Evolutionary conservation across 2,888 invertebrate genomes (phyloP).

Genomic region (Pristionchus maxplancki): DNA sequence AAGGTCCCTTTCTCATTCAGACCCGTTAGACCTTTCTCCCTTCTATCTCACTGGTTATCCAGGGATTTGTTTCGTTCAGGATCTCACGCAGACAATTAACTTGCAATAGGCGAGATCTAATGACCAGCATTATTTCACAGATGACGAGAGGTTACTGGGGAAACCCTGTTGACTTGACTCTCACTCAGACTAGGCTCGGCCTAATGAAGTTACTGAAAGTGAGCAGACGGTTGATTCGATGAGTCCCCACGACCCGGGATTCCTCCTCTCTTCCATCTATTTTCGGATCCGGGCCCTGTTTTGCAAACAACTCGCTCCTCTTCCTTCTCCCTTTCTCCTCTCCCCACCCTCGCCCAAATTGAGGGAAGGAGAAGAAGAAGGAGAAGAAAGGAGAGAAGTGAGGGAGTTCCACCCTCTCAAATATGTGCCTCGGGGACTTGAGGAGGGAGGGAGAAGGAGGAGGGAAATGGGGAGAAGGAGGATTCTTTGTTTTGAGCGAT

Average conservation of each 20-base stretch:
- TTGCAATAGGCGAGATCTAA: no score
- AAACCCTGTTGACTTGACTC: neutral
- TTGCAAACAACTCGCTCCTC: neutral
- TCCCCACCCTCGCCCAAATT: constrained; percentile 28
- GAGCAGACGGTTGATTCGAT: neutral
- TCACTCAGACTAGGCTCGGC: neutral
- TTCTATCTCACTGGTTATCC: neutral
- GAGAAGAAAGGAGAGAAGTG: neutral
- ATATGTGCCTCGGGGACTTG: neutral
- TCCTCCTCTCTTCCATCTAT: neutral
- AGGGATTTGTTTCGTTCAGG: no score
- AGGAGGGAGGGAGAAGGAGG: neutral
- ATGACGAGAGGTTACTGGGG: neutral
- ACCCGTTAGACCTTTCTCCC: constrained; percentile 6
- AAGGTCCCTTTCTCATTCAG: neutral
- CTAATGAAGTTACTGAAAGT: neutral
- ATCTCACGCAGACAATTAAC: no score
- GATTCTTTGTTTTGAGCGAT: neutral
- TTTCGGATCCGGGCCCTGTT: neutral
- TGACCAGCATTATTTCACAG: neutral
- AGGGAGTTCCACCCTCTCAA: neutral
- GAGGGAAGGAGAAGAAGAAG: constrained; percentile 21
- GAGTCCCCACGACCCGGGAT: neutral
- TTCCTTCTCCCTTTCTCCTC: neutral
- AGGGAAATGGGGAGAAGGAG: neutral